Evolutionary conservation across 2,797 vertebrate species (phyloP).

Genomic region (Percopsis omiscomaycus): DNA sequence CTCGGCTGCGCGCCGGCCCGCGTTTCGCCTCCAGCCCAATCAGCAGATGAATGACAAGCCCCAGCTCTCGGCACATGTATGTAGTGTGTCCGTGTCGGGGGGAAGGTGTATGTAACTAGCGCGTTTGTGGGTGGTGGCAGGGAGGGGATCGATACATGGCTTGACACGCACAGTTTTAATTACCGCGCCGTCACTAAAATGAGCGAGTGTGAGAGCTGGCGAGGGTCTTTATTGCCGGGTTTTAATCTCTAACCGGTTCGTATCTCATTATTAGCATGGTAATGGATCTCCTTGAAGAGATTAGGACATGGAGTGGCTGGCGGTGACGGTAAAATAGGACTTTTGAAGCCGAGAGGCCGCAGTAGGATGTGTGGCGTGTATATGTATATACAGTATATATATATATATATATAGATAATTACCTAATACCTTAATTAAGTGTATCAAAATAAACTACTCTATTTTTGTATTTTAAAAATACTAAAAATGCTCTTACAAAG

Average conservation of each 20-base stretch:
- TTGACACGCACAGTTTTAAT: conserved; percentile 69
- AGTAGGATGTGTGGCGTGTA: too few species aligned
- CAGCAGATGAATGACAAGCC: conserved; percentile 27
- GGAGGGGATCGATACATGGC: neutral
- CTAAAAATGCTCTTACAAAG: too few species aligned
- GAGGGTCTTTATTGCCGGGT: conserved; percentile 73
- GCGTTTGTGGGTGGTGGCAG: neutral
- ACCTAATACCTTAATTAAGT: too few species aligned
- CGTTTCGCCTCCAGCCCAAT: conserved; percentile 14
- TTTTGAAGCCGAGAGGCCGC: conserved; percentile 43
- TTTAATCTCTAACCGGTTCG: conserved; percentile 74
- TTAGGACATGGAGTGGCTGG: conserved; percentile 68
- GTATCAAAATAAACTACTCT: too few species aligned
- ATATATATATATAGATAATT: too few species aligned
- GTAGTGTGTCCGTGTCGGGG: conserved; percentile 10
- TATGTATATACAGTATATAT: too few species aligned
- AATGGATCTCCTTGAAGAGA: conserved; percentile 77
- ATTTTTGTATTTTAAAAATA: too few species aligned
- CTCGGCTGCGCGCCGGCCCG: neutral
- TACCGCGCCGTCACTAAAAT: conserved; percentile 68
- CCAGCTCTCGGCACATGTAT: neutral
- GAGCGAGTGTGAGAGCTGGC: conserved; percentile 68
- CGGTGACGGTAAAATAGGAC: conserved; percentile 69
- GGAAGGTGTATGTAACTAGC: neutral
- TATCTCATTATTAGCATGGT: conserved; percentile 82